Evolutionary conservation across 1,140 invertebrate species (phyloP), one percentile per base, ranked within the genome.

Genomic region (Drosophila sproati): DNA sequence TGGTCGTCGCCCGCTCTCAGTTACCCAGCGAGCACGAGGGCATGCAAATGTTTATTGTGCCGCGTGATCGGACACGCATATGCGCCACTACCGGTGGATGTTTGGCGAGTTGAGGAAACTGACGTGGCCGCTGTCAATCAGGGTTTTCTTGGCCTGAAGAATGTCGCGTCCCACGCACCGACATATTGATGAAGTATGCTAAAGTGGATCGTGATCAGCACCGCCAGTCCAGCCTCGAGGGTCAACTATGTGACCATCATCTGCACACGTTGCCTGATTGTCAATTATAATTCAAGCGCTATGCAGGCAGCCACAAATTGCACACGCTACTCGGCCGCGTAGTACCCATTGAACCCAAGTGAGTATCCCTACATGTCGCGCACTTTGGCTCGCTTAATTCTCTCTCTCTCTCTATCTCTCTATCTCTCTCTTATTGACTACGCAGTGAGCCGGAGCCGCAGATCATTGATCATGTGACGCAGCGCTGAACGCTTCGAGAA

Each of bases 141-240:
- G 93, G 98, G 98, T 0, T 99, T 96, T 92, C 93, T 98, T 2
- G 96, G 96, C 5, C 96, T 98, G 61, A 94, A 97, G 31, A 94
- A 97, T 73, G 95, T 98, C 94, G 97, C 79, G 98, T 99, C 93
- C 98, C 98, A 0, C 93, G 97, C 64, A 94, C 95, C 41, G 94
- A 98, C 74, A 98, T 99, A 97, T 91, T 99, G 1, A 99, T 99
- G 98, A 98, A 97, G 94, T 97, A 98, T 93, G 95, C 96, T 50
- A 94, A 98, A 94, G 97, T 97, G 82, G 93, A 96, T 29, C 93
- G 94, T 94, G 97, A 98, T 93, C n/a, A 98, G 98, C 28, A 97
- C 96, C 10, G 96, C 96, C 88, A 95, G 97, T 1, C 94, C 95
- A 3, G 97, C 95, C 88, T 96, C 96, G 37, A 98, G 98, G 92